Evolutionary conservation across 2,888 invertebrate genomes (phyloP), one percentile per base, ranked within the genome.

Genomic region (Morpho deidamia): DNA sequence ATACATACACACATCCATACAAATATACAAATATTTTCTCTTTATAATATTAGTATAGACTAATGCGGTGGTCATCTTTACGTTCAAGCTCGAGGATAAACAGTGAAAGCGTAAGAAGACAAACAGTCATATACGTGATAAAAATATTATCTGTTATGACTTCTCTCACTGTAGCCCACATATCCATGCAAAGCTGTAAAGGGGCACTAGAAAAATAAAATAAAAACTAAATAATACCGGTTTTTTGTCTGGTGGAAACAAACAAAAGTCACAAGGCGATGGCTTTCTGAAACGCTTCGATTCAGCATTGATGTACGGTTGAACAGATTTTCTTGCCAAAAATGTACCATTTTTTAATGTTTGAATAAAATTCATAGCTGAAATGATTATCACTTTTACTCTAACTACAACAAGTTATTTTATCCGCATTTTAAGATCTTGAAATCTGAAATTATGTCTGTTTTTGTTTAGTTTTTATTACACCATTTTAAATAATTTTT

Each of bases 181-280:
- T 2, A 23, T 5, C 23, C 23, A 5, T 23, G 23, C 23, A 0
- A 2, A 23, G 23, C 23, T 23, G 23, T 23, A 23, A 5, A 23
- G 2, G 5, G 23, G 23, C 23, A 23, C 4, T 23, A 23, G 23
- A 5, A 23, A 23, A 49, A 33, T 33, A 23, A 41, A 23, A 8
- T 12, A 48, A 14, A 40, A 7, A 8, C 1, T 35, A 39, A 10
- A 14, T 34, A 38, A 59, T 61, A 83, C 84, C 59, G 81, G 77
- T 67, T 58, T 78, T 51, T 69, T 72, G 3, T 74, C 71, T 0
- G 62, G 61, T 9, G 70, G 60, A 5, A 12, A 53, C 11, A 64
- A 47, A 49, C 69, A 70, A 2, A 60, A 55, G 46, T 78, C 71
- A 55, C 81, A 81, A 2, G 69, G 58, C 4, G 76, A 78, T 7